phyloP scores from a whole-genome alignment of 2,113 vertebrate genomes.

The Harpagus bidentatus region DNA sequence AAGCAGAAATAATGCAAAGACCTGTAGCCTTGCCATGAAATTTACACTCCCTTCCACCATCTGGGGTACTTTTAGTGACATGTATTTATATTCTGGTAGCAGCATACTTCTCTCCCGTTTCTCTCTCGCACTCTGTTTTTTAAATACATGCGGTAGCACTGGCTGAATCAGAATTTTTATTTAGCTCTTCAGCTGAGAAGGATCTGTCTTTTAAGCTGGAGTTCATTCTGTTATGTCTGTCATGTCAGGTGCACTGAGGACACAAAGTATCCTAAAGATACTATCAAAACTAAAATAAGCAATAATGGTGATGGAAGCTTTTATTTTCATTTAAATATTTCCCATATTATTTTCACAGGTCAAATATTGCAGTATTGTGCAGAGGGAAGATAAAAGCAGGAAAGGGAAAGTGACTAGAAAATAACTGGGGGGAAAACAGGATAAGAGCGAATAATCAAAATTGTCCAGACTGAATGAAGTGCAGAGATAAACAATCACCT shows the following conservation, averaged over 20 bases:
- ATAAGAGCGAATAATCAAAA: neutral
- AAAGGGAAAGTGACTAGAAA: neutral
- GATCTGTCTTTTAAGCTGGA: neutral
- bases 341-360: neutral
- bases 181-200: neutral
- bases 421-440: neutral
- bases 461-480: neutral
- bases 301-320: neutral
- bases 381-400: neutral
- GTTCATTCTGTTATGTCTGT: neutral
- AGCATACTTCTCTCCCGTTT: neutral
- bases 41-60: neutral
- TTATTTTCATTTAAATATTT: conserved; percentile 8
- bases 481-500: neutral
- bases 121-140: neutral
- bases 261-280: neutral
- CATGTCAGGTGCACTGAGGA: neutral
- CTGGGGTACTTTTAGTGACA: neutral
- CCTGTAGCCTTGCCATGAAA: neutral
- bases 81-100: neutral
- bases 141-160: neutral
- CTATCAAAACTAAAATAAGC: neutral
- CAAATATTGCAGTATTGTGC: neutral
- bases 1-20: neutral
- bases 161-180: neutral